Evolutionary conservation across 1,140 invertebrate species (phyloP).

Genomic region (Drosophila virilis): DNA sequence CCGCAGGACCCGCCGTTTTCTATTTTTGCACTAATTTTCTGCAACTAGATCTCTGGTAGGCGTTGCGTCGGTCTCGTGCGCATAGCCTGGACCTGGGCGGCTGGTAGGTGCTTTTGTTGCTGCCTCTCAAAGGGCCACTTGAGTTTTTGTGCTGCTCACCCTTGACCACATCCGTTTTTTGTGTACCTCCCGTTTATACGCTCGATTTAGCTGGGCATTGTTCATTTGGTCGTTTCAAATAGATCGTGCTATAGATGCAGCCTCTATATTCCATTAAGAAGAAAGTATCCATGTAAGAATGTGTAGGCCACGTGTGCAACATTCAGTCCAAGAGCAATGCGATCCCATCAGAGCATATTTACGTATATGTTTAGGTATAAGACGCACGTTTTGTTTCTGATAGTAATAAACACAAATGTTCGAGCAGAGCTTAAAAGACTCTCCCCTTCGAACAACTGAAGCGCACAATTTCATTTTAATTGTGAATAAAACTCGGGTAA

Average conservation of each 20-base stretch:
- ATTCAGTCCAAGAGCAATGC: too few relatives aligned
- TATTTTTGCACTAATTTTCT: conserved; percentile 50
- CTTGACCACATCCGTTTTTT: conserved; percentile 76
- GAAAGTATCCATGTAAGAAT: conserved; percentile 4
- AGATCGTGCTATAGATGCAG: conserved; percentile 67
- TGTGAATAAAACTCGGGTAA: conserved; percentile 75
- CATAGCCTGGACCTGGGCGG: conserved; percentile 12
- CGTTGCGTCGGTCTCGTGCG: conserved; percentile 75
- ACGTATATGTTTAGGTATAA: too few relatives aligned
- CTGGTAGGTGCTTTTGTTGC: conserved; percentile 42
- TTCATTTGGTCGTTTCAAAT: conserved; percentile 32
- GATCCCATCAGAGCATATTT: background rate
- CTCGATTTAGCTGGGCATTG: conserved; percentile 54
- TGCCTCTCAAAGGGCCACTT: conserved; percentile 51
- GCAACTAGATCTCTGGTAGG: conserved; percentile 17
- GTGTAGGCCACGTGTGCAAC: conserved; percentile 8
- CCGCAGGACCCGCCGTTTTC: conserved; percentile 28
- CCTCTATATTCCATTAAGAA: conserved; percentile 2
- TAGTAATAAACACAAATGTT: conserved; percentile 18
- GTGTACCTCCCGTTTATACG: conserved; percentile 52
- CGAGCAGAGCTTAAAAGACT: conserved; percentile 5
- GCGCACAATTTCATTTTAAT: conserved; percentile 76
- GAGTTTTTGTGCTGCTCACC: conserved; percentile 37
- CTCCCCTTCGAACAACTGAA: conserved; percentile 38
- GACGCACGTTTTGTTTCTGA: too few relatives aligned